These are phyloP conservation scores for Holothuria glaberrima DNA, from an alignment of 35 echinoderm and acorn worm genomes.

Conservation along the genomic window DNA sequence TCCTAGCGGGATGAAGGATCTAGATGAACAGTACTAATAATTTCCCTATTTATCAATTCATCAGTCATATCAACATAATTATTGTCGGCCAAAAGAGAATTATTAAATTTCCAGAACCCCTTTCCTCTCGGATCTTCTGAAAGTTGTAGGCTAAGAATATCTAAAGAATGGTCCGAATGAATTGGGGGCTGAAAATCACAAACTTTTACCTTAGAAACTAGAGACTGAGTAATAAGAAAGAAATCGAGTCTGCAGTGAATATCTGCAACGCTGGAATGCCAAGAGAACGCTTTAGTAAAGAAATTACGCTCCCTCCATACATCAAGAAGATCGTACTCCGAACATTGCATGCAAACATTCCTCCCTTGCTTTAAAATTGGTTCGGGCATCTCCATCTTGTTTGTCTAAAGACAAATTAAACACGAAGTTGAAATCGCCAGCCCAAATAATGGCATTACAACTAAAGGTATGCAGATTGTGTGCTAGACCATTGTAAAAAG, in stretches of 20 bases:
- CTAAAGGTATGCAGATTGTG: constrained; percentile 1
- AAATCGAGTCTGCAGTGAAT: too few species aligned
- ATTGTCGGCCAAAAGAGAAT: constrained; percentile 6
- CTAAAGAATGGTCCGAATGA: background rate
- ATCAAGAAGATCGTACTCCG: background rate
- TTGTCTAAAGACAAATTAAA: background rate
- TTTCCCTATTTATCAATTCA: background rate
- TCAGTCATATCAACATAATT: background rate
- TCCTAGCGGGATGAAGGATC: too few species aligned
- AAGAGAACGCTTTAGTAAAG: too few species aligned
- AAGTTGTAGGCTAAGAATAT: background rate
- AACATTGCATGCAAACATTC: background rate
- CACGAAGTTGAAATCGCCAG: background rate
- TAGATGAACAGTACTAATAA: background rate
- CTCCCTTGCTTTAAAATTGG: too few species aligned
- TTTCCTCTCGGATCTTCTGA: constrained; percentile 1
- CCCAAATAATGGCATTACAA: constrained; percentile 3
- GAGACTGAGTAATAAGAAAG: background rate
- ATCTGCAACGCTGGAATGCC: too few species aligned
- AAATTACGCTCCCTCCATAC: background rate
- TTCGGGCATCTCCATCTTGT: background rate
- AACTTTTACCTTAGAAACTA: too few species aligned
- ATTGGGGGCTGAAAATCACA: background rate
- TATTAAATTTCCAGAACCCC: constrained; percentile 3
- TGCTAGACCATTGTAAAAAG: background rate